Conservation (phyloP, 2,113 vertebrate species). For the Odobenus rosmarus region DNA sequence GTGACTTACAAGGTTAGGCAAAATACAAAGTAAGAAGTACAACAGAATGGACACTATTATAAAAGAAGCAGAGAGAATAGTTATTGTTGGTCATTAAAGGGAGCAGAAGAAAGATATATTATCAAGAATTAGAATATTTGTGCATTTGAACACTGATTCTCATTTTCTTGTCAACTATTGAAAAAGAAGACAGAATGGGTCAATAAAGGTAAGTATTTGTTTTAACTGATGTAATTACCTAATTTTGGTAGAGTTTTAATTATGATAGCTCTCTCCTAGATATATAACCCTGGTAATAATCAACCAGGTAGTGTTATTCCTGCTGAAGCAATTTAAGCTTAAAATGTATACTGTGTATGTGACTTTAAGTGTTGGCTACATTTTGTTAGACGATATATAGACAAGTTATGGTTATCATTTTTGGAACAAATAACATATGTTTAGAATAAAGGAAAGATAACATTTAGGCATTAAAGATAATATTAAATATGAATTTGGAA, state of each 20-base stretch:
- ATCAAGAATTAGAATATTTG: background rate
- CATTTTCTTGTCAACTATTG: background rate
- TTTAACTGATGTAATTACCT: constrained; percentile 42
- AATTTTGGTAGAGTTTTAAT: constrained; percentile 9
- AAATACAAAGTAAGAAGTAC: background rate
- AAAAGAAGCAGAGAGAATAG: background rate
- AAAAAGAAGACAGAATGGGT: background rate
- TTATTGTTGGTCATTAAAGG: background rate
- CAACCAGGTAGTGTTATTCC: background rate
- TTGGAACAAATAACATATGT: background rate
- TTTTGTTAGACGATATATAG: constrained; percentile 20
- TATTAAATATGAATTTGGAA: constrained; percentile 43
- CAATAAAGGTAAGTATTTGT: background rate
- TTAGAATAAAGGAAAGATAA: background rate
- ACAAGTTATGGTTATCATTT: background rate
- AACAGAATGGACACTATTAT: background rate
- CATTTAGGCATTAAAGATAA: background rate
- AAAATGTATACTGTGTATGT: background rate
- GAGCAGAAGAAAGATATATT: background rate
- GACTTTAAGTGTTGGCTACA: background rate
- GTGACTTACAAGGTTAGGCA: background rate
- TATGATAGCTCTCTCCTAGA: background rate
- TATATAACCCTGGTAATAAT: background rate
- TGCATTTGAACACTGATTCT: background rate
- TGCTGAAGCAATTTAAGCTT: constrained; percentile 16